A percentile compares a stretch with the other conserved stretches of the same genome.
Evolutionary conservation across 2,797 vertebrate genomes (phyloP).

Genomic region (Huso huso): DNA sequence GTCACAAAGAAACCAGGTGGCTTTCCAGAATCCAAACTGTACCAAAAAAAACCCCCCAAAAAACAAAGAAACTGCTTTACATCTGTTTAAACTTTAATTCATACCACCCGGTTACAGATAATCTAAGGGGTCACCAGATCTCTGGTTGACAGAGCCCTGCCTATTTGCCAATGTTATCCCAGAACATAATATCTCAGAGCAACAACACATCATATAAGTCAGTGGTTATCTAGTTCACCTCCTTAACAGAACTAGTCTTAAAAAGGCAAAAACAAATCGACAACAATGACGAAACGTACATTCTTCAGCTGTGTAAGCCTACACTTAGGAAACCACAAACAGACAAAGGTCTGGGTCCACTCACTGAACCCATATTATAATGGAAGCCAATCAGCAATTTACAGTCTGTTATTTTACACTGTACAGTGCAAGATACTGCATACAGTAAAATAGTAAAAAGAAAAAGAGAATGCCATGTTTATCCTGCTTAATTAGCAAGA

Average conservation of each 20-base stretch:
- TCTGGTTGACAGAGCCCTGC: not conserved
- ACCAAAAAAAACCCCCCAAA: too few relatives aligned
- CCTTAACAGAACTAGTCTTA: conserved; percentile 44
- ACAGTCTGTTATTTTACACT: too few relatives aligned
- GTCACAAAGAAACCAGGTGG: conserved; percentile 23
- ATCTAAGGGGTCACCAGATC: conserved; percentile 31
- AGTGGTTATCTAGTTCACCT: conserved; percentile 39
- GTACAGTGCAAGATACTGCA: too few relatives aligned
- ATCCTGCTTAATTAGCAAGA: too few relatives aligned
- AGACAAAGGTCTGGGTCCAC: not conserved
- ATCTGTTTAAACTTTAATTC: conserved; percentile 56
- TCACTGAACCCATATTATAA: not conserved
- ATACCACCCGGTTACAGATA: conserved; percentile 36
- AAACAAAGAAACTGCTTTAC: conserved; percentile 26
- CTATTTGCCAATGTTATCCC: conserved; percentile 22
- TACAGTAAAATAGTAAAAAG: too few relatives aligned
- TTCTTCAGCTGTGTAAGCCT: not conserved
- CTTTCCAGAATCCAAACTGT: conserved; percentile 10
- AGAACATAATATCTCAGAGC: conserved; percentile 22
- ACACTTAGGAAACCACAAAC: not conserved
- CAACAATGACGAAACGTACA: not conserved
- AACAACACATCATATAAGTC: conserved; percentile 38
- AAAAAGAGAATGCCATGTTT: too few relatives aligned
- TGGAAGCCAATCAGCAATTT: not conserved
- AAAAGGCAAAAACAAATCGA: not conserved